Conservation (phyloP, 2,888 invertebrate species). For the Pterostichus madidus region DNA sequence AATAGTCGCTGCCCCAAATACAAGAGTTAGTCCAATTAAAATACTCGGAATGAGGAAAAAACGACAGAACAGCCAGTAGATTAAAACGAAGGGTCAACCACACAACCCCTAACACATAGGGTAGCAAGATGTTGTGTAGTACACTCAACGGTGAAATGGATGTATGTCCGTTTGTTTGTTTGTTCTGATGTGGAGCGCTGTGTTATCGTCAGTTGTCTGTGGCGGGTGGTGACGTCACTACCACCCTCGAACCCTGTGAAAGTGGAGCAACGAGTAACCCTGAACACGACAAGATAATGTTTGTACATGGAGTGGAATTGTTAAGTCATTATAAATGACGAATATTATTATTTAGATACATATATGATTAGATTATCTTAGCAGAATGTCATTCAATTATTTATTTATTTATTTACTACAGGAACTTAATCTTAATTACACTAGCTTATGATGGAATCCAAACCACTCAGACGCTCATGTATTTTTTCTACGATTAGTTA, state of each 20-base stretch:
- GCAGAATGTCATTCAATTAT: no score
- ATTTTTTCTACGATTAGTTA: no score
- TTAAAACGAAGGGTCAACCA: slow-evolving; percentile 2
- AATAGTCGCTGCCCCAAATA: slow-evolving; percentile 6
- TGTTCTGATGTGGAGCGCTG: slow-evolving; percentile 4
- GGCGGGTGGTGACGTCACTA: not conserved
- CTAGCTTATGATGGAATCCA: no score
- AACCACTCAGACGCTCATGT: no score
- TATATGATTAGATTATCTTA: no score
- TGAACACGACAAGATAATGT: not conserved
- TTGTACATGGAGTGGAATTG: not conserved
- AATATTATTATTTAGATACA: no score
- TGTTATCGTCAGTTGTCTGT: slow-evolving; percentile 15
- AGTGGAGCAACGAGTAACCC: not conserved
- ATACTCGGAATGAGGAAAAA: slow-evolving; percentile 12
- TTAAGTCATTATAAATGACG: no score
- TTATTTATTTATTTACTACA: no score
- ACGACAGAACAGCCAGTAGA: slow-evolving; percentile 11
- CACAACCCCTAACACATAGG: not conserved
- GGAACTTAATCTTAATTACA: no score
- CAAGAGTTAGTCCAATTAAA: slow-evolving; percentile 10
- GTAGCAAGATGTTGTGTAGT: not conserved
- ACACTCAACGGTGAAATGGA: no score
- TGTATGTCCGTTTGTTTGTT: slow-evolving; percentile 3
- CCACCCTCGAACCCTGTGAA: not conserved